These are phyloP conservation scores for Coronaproctus castanopsis DNA, from an alignment of 2,888 invertebrate species.

Conservation along the genomic window DNA sequence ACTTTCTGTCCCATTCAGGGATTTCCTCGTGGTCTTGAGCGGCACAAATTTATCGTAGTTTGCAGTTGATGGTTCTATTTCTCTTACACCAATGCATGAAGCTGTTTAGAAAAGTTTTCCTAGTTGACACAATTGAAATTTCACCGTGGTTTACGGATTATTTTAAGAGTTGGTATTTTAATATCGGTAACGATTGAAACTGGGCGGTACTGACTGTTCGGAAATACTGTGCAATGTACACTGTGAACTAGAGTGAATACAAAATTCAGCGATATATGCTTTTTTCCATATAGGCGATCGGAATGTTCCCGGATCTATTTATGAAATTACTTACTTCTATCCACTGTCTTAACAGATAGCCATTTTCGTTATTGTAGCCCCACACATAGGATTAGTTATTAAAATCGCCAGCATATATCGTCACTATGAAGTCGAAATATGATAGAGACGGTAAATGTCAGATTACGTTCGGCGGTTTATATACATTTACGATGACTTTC, in stretches of 20 bases:
- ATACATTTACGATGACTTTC: neutral
- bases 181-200: neutral
- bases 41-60: too few species aligned
- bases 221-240: neutral
- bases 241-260: neutral
- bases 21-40: too few species aligned
- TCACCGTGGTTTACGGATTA: neutral
- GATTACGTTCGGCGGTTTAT: neutral
- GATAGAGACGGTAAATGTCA: neutral
- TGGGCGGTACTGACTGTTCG: neutral
- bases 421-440: neutral
- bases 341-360: neutral
- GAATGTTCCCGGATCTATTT: neutral
- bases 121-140: neutral
- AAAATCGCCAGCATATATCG: neutral
- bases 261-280: neutral
- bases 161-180: neutral
- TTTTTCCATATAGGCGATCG: neutral
- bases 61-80: too few species aligned
- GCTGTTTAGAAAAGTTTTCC: too few species aligned
- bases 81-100: too few species aligned
- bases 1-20: too few species aligned
- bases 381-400: neutral
- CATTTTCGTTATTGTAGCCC: neutral
- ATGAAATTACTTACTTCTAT: neutral